Percentiles rank a stretch among this genome's conserved stretches.
phyloP scores from a whole-genome alignment of 2,797 vertebrate genomes.

The Enteromius treurensis region DNA sequence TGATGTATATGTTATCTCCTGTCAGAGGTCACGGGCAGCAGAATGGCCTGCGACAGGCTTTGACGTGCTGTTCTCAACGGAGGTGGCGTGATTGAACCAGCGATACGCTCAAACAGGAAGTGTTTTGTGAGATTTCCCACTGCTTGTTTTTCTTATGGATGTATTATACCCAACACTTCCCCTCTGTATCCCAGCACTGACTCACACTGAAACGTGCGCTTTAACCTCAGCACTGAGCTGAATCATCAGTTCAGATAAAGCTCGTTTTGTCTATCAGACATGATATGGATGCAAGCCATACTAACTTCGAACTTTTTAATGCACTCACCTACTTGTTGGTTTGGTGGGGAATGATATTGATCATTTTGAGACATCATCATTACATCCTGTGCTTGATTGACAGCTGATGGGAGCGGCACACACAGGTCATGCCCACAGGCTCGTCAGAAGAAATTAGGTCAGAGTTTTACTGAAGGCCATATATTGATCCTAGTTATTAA shows the following conservation, averaged over 20 bases:
- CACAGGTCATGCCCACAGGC: background rate
- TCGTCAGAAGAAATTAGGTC: background rate
- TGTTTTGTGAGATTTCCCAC: conserved; percentile 56
- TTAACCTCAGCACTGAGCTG: background rate
- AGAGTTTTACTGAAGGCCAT: background rate
- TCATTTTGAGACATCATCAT: background rate
- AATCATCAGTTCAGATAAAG: background rate
- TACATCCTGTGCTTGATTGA: conserved; percentile 12
- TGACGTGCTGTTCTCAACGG: conserved; percentile 22
- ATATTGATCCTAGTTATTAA: background rate
- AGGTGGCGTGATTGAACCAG: conserved; percentile 48
- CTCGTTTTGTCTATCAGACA: background rate
- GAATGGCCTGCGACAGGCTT: background rate
- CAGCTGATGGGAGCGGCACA: background rate
- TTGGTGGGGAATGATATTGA: background rate
- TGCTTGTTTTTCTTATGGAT: conserved; percentile 57
- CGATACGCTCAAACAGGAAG: conserved; percentile 57
- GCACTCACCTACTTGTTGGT: background rate
- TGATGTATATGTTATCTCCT: conserved; percentile 10
- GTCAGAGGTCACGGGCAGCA: conserved; percentile 26
- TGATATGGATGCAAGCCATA: background rate
- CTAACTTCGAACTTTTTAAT: background rate
- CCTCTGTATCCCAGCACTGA: background rate
- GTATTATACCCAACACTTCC: conserved; percentile 50
- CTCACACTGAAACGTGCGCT: background rate